Conservation (phyloP, 2,113 vertebrate species). For the Ageneiosus marmoratus region DNA sequence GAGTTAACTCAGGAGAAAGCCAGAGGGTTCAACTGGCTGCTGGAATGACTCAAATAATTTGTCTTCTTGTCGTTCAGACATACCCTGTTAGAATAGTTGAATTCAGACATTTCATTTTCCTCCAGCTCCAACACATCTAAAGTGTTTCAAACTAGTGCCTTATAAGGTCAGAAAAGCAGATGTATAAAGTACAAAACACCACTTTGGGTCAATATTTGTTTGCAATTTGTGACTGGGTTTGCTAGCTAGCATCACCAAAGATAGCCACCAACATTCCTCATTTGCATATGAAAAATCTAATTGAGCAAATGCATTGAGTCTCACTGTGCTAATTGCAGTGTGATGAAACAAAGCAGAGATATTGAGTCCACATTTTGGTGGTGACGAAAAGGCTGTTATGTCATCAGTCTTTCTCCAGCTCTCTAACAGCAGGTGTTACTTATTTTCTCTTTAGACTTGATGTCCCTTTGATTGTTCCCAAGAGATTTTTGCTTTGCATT, state of each 20-base stretch:
- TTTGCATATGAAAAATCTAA: slow-evolving; percentile 21
- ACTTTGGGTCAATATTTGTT: slow-evolving; percentile 34
- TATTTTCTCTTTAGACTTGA: slow-evolving; percentile 39
- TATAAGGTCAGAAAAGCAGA: slow-evolving; percentile 3
- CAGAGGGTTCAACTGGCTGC: slow-evolving; percentile 38
- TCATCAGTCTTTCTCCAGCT: slow-evolving; percentile 29
- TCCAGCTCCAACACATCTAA: slow-evolving; percentile 12
- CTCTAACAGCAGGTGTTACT: slow-evolving; percentile 37
- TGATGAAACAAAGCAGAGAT: slow-evolving; percentile 35
- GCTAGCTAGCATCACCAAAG: neutral
- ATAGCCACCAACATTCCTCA: slow-evolving; percentile 7
- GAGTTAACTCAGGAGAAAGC: slow-evolving; percentile 42
- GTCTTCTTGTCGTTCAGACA: slow-evolving; percentile 25
- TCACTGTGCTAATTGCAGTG: slow-evolving; percentile 26
- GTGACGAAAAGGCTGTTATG: slow-evolving; percentile 29
- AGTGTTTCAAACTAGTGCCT: slow-evolving; percentile 21
- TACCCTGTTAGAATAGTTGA: slow-evolving; percentile 28
- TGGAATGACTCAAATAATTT: slow-evolving; percentile 37
- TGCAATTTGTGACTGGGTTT: slow-evolving; percentile 7
- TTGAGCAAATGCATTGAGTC: neutral
- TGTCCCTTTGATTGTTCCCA: slow-evolving; percentile 37
- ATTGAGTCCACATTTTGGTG: slow-evolving; percentile 16
- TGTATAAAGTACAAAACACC: slow-evolving; percentile 5
- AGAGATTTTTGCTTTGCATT: slow-evolving; percentile 23
- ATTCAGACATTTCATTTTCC: neutral